A percentile compares a stretch with the other conserved stretches of the same genome.
phyloP scores from a whole-genome alignment of 1,140 invertebrate genomes.

The Oedothorax gibbosus region DNA sequence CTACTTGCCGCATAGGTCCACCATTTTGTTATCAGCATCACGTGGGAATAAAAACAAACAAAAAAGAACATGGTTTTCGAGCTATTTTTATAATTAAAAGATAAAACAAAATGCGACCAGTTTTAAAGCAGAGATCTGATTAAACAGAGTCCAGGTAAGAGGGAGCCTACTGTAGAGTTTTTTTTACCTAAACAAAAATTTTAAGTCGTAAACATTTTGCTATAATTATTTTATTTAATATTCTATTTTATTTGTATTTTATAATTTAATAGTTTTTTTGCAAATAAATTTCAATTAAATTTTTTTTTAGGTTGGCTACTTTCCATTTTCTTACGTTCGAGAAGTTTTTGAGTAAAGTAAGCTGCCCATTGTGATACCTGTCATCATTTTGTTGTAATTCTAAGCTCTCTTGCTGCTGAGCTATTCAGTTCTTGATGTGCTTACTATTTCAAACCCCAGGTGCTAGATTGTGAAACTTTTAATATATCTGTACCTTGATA shows the following conservation, averaged over 20 bases:
- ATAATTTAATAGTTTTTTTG: neutral
- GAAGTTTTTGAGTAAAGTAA: slow-evolving; percentile 51
- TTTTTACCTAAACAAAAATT: no score
- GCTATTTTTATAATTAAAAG: no score
- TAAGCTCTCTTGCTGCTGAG: slow-evolving; percentile 1
- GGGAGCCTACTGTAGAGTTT: no score
- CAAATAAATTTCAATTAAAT: slow-evolving; percentile 2
- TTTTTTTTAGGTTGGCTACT: slow-evolving; percentile 61
- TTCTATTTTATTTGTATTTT: neutral
- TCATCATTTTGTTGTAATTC: slow-evolving; percentile 1
- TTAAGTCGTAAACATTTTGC: no score
- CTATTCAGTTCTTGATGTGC: slow-evolving; percentile 15
- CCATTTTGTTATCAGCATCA: no score
- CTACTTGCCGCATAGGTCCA: no score
- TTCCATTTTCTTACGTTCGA: slow-evolving; percentile 63
- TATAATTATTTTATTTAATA: neutral
- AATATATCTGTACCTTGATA: neutral
- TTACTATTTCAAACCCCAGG: neutral
- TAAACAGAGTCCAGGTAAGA: no score
- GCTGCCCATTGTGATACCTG: slow-evolving; percentile 40
- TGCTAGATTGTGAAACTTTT: slow-evolving; percentile 20
- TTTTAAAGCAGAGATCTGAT: no score
- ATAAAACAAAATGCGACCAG: no score
- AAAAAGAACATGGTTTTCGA: no score
- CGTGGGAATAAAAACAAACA: no score